phyloP scores from a whole-genome alignment of 37 sponge, comb jelly and placozoan species.

The Mnemiopsis leidyi region DNA sequence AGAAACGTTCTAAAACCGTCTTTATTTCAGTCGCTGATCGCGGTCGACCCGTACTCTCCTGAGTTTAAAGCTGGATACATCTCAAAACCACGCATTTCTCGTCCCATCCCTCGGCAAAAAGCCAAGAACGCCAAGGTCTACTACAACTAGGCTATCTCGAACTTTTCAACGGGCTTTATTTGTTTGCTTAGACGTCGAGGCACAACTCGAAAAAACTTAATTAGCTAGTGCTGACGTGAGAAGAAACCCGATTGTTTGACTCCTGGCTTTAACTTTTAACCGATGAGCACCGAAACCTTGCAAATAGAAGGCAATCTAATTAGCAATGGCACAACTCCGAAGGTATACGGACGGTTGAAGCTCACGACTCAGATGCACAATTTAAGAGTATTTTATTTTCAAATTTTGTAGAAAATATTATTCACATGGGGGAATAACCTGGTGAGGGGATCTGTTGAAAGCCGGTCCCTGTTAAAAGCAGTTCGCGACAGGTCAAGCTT shows the following conservation, averaged over 20 bases:
- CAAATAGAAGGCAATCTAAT: background rate
- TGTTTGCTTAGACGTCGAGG: background rate
- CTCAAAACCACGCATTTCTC: background rate
- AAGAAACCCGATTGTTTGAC: background rate
- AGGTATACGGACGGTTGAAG: background rate
- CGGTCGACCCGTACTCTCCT: constrained; percentile 35
- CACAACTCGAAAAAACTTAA: background rate
- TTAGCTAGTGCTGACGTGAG: background rate
- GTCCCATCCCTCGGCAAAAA: constrained; percentile 42
- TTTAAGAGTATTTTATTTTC: background rate
- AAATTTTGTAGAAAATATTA: background rate
- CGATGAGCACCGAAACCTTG: background rate
- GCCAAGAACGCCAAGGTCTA: background rate
- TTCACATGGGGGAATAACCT: background rate
- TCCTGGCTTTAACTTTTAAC: background rate
- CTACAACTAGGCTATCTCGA: background rate
- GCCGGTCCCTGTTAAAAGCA: background rate
- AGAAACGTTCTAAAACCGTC: too few species aligned
- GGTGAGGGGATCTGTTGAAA: background rate
- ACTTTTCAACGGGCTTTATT: background rate
- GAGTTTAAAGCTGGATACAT: background rate
- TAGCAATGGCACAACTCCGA: background rate
- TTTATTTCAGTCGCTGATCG: constrained; percentile 21
- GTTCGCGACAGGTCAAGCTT: background rate
- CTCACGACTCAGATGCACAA: too few species aligned